Evolutionary conservation across 2,113 vertebrate genomes (phyloP).

Genomic region (Cromileptes altivelis): DNA sequence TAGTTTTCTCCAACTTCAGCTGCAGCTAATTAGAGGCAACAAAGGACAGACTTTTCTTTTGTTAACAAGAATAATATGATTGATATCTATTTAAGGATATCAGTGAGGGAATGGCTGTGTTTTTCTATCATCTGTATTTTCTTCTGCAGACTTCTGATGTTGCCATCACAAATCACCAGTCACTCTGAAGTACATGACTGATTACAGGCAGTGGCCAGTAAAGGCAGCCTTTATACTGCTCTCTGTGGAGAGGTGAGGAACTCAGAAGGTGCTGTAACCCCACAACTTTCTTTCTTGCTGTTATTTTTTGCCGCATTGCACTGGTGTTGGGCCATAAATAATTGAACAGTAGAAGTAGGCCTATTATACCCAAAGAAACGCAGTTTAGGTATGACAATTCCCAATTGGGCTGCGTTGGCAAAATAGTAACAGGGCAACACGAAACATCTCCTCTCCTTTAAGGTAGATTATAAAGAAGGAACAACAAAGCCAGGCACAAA

Average conservation of each 20-base stretch:
- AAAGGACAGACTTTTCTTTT: slow-evolving; percentile 36
- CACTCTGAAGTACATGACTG: neutral
- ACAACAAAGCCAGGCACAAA: neutral
- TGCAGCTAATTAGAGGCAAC: slow-evolving; percentile 62
- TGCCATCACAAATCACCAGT: neutral
- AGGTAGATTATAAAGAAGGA: slow-evolving; percentile 20
- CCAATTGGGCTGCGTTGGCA: slow-evolving; percentile 18
- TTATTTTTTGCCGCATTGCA: slow-evolving; percentile 45
- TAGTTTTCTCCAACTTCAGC: slow-evolving; percentile 44
- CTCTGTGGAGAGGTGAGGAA: slow-evolving; percentile 12
- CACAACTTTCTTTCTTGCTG: slow-evolving; percentile 16
- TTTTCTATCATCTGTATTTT: neutral
- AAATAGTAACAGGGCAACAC: slow-evolving; percentile 19
- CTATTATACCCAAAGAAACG: slow-evolving; percentile 27
- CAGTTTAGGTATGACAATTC: slow-evolving; percentile 51
- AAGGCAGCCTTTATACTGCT: neutral
- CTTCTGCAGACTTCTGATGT: neutral
- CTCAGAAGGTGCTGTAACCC: neutral
- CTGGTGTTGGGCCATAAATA: slow-evolving; percentile 59
- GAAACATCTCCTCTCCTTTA: neutral
- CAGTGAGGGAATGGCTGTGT: neutral
- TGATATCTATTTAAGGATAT: slow-evolving; percentile 20
- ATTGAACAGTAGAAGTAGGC: slow-evolving; percentile 44
- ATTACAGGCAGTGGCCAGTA: neutral
- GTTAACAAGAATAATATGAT: slow-evolving; percentile 35